Base-by-base conservation (phyloP, 2,888 invertebrate species). In the Microdon myrmicae region DNA sequence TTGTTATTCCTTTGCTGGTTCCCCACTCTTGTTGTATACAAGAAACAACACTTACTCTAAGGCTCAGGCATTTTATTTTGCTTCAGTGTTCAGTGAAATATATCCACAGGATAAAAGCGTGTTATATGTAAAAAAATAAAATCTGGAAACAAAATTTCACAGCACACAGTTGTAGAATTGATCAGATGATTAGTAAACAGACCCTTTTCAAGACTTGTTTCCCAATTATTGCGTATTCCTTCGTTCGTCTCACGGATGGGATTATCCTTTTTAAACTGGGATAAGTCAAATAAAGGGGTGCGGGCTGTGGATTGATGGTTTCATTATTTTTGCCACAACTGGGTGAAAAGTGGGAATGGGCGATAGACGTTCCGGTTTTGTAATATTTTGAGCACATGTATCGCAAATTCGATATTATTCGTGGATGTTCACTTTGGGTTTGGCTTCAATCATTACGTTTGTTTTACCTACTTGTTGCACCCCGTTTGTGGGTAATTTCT, bases 131-230 rank as follows among this genome's bases (percentile, higher is more conserved):
- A 32, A 31, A 32, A n/a, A n/a, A n/a, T n/a, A n/a, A n/a, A n/a
- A n/a, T n/a, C n/a, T 9, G 20, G 20, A 28, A 3, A 29, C 29
- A 43, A 12, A 35, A 41, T 22, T 45, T 55, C 34, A 9, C 14
- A 34, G 44, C 20, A 16, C 41, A 14, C 28, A 37, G 17, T 45
- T 34, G 28, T 16, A 13, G 34, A 37, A 41, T 39, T 34, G 48
- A 41, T 41, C 29, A 41, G 55, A 43, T 49, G 56, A 56, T 48
- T 48, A 48, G 56, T 49, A 48, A 56, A 56, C 48, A 37, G 55
- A 56, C 20, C 28, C 37, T 48, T 35, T 49, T 34, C 5, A 13
- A 12, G 31, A 32, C 47, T n/a, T n/a, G n/a, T n/a, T 55, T 44
- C 38, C 19, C 20, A 23, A 37, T 28, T 53, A 26, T 39, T 9